Conservation (phyloP, 2,888 invertebrate genomes). For the Euplagia quadripunctaria region DNA sequence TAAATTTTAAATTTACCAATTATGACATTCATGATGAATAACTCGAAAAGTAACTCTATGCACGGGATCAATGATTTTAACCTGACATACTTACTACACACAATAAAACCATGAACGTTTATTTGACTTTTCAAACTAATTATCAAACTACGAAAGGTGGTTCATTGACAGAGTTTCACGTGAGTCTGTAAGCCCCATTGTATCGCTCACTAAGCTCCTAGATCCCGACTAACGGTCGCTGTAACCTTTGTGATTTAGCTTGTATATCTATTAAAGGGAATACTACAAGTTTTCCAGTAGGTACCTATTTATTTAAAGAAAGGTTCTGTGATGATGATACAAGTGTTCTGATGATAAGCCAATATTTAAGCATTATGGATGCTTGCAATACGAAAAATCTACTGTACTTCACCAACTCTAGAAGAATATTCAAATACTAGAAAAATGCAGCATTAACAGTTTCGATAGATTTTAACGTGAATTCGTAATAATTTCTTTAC, state of each 20-base stretch:
- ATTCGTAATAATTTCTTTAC: neutral
- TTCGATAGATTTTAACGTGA: no score
- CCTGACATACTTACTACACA: neutral
- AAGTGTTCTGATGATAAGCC: neutral
- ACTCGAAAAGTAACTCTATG: no score
- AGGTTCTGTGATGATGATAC: neutral
- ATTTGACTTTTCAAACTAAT: neutral
- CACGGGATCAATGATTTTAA: no score
- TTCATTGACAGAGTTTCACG: conserved; percentile 34
- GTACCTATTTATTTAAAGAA: neutral
- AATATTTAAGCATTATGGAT: neutral
- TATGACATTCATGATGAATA: no score
- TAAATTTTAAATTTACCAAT: no score
- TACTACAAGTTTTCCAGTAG: conserved; percentile 3
- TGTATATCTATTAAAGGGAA: conserved; percentile 41
- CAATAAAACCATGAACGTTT: neutral
- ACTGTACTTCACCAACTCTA: no score
- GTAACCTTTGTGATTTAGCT: conserved; percentile 53
- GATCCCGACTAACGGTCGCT: conserved; percentile 63
- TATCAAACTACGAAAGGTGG: conserved; percentile 19
- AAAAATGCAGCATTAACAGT: no score
- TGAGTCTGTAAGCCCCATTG: conserved; percentile 55
- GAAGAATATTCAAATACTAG: no score
- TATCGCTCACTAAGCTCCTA: conserved; percentile 57
- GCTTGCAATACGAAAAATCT: neutral